These are phyloP conservation scores for Cyrtorhinus lividipennis DNA, from an alignment of 1,140 invertebrate genomes.

Conservation along the genomic window DNA sequence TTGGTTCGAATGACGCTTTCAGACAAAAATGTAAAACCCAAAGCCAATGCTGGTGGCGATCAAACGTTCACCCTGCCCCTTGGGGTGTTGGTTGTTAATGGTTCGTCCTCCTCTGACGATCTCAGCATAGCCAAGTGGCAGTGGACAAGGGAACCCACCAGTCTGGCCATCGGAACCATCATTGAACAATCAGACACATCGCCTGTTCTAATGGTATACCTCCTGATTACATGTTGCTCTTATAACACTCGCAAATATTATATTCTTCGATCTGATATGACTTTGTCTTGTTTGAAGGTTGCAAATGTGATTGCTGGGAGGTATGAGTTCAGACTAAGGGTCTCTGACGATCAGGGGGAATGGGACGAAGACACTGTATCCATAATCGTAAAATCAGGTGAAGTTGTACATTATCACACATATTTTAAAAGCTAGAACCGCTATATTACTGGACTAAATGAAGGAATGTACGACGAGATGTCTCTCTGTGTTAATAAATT, in stretches of 20 bases:
- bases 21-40: slow-evolving; percentile 80
- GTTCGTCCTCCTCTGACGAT: slow-evolving; percentile 73
- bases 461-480: no score
- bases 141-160: slow-evolving; percentile 67
- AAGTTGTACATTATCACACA: no score
- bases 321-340: slow-evolving; percentile 77
- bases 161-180: slow-evolving; percentile 68
- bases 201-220: slow-evolving; percentile 66
- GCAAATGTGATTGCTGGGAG: slow-evolving; percentile 70
- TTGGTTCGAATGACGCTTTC: no score
- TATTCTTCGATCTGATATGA: no score
- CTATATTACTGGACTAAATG: no score
- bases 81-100: slow-evolving; percentile 65
- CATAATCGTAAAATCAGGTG: slow-evolving; percentile 65
- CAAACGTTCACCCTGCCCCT: slow-evolving; percentile 59
- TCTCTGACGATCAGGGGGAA: slow-evolving; percentile 76
- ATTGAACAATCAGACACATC: slow-evolving; percentile 55
- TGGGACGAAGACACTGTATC: slow-evolving; percentile 64
- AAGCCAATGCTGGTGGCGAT: slow-evolving; percentile 75
- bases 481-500: no score
- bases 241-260: no score
- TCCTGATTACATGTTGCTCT: no score
- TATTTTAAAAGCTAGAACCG: no score
- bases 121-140: slow-evolving; percentile 67
- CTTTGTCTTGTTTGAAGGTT: no score